Evolutionary conservation across 2,113 vertebrate species (phyloP).

Genomic region (Istiophorus platypterus): DNA sequence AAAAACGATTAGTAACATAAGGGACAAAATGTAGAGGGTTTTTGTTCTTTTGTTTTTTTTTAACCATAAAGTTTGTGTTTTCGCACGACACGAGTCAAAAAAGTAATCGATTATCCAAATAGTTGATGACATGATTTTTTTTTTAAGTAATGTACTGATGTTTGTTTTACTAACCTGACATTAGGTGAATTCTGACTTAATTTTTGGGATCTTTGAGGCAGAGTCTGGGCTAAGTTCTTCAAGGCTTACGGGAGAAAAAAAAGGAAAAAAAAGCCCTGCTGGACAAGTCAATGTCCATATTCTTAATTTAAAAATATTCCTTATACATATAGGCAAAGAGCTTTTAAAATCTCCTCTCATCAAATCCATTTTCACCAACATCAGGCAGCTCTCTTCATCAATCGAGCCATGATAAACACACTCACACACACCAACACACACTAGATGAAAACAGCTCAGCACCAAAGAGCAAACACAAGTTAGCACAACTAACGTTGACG

Average conservation of each 20-base stretch:
- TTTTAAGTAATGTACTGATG: background rate
- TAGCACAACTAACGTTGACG: background rate
- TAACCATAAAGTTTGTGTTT: background rate
- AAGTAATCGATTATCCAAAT: background rate
- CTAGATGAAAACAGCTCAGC: background rate
- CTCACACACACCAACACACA: background rate
- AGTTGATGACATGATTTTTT: background rate
- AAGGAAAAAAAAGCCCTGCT: background rate
- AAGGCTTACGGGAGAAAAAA: background rate
- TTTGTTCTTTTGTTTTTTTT: background rate
- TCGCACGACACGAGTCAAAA: background rate
- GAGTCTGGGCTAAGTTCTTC: background rate
- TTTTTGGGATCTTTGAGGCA: background rate
- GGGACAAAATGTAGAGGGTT: background rate
- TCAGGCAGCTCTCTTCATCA: background rate
- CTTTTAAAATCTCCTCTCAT: too few species aligned
- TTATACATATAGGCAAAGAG: too few species aligned
- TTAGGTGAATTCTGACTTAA: background rate
- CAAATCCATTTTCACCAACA: background rate
- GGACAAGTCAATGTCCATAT: background rate
- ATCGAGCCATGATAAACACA: background rate
- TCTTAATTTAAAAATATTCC: background rate
- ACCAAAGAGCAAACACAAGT: background rate
- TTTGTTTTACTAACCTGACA: background rate
- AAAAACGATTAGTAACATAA: conserved; percentile 1